Evolutionary conservation across 2,113 vertebrate genomes (phyloP).

Genomic region (Sprattus sprattus): DNA sequence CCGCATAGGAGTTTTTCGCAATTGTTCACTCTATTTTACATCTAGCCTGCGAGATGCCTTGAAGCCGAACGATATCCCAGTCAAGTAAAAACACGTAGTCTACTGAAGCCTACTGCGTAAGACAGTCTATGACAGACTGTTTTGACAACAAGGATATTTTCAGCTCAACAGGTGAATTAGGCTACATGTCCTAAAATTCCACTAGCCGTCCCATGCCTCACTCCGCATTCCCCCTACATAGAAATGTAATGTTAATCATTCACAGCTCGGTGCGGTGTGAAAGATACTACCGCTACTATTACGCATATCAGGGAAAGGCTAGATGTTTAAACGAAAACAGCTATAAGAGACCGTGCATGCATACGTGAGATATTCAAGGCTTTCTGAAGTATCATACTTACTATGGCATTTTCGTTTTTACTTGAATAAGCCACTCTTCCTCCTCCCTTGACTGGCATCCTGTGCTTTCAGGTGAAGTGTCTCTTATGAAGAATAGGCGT

Average conservation of each 20-base stretch:
- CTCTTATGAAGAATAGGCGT: not conserved
- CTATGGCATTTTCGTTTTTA: conserved; percentile 60
- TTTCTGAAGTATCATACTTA: conserved; percentile 51
- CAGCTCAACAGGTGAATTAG: conserved; percentile 53
- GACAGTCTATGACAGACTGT: not conserved
- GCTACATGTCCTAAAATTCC: conserved; percentile 2
- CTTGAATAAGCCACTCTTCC: conserved; percentile 58
- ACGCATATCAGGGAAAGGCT: not conserved
- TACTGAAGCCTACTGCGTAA: not conserved
- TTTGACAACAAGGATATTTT: not conserved
- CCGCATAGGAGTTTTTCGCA: conserved; percentile 10
- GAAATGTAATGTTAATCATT: not conserved
- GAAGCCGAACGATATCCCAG: not conserved
- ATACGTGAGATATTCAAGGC: not conserved
- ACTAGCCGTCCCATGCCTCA: not conserved
- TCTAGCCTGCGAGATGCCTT: not conserved
- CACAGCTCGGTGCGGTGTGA: not conserved
- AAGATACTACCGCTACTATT: not conserved
- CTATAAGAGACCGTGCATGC: not conserved
- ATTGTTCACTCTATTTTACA: not conserved
- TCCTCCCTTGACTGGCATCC: conserved; percentile 71
- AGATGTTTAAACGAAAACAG: not conserved
- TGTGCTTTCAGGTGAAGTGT: conserved; percentile 34
- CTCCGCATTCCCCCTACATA: conserved; percentile 11
- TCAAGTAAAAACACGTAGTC: not conserved